Percentiles rank a stretch among this genome's conserved stretches.
phyloP scores from a whole-genome alignment of 2,113 vertebrate genomes.

The Caretta caretta region DNA sequence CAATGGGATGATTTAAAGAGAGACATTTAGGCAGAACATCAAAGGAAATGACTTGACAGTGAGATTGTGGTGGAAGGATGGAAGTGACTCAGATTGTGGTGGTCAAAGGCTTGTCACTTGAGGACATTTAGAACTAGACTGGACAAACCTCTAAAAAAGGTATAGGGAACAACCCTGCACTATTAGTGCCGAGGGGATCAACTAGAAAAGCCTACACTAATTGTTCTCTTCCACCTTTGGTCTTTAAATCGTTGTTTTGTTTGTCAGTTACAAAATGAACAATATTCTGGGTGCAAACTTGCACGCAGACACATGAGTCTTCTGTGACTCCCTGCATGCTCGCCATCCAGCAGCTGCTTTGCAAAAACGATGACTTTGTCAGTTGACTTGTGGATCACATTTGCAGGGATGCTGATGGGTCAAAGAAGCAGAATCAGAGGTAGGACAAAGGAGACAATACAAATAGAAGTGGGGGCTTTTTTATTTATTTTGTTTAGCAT shows the following conservation, averaged over 20 bases:
- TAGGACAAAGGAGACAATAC: background rate
- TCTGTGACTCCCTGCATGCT: background rate
- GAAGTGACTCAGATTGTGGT: background rate
- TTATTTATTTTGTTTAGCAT: background rate
- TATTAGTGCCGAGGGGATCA: fast-evolving
- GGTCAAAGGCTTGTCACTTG: background rate
- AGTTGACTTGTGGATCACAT: background rate
- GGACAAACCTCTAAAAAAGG: background rate
- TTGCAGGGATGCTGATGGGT: fast-evolving
- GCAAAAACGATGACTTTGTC: background rate
- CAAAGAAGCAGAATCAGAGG: fast-evolving
- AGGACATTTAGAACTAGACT: background rate
- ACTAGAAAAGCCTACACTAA: background rate
- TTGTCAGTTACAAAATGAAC: background rate
- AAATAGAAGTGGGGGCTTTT: background rate
- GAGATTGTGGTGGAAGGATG: background rate
- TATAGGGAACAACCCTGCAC: background rate
- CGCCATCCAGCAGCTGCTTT: background rate
- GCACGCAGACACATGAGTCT: background rate
- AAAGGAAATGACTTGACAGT: fast-evolving
- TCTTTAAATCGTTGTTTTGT: background rate
- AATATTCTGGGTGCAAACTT: background rate
- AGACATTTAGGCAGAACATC: background rate
- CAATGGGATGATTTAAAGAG: fast-evolving
- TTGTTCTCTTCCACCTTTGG: background rate